Conservation (phyloP, 2,113 vertebrate genomes). For the Poeciliopsis prolifica region DNA sequence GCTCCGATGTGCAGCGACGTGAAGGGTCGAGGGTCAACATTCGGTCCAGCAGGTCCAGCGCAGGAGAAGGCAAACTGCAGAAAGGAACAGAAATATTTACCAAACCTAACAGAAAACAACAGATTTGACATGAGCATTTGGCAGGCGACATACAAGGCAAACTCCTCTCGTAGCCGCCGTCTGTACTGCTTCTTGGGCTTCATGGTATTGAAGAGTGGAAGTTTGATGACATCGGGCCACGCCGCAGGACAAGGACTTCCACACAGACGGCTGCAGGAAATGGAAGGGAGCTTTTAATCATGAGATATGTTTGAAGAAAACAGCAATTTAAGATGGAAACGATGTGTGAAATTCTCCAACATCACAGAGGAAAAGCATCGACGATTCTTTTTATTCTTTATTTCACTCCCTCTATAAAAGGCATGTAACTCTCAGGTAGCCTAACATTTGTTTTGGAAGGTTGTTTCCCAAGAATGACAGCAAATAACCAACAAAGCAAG, state of each 20-base stretch:
- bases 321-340: too few species aligned
- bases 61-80: slow-evolving; percentile 86
- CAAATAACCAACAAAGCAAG: not conserved
- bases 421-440: not conserved
- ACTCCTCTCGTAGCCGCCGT: slow-evolving; percentile 93
- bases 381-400: not conserved
- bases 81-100: slow-evolving; percentile 26
- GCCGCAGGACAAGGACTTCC: slow-evolving; percentile 95
- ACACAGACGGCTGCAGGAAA: slow-evolving; percentile 87
- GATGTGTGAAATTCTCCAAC: not conserved
- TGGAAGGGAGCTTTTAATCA: not conserved
- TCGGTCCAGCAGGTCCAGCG: slow-evolving; percentile 94
- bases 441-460: not conserved
- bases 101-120: not conserved
- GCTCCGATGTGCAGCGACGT: slow-evolving; percentile 93
- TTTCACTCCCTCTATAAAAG: not conserved
- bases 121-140: not conserved
- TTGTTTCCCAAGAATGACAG: not conserved
- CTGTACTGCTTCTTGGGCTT: slow-evolving; percentile 99
- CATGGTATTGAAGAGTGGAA: slow-evolving; percentile 99
- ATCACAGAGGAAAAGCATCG: not conserved
- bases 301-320: not conserved
- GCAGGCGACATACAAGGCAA: slow-evolving; percentile 85
- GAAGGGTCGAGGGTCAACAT: slow-evolving; percentile 97
- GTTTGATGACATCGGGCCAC: slow-evolving; percentile 98